Evolutionary conservation across 2,113 vertebrate genomes (phyloP), one percentile per base, ranked within the genome.

Genomic region (Toxotes jaculatrix): DNA sequence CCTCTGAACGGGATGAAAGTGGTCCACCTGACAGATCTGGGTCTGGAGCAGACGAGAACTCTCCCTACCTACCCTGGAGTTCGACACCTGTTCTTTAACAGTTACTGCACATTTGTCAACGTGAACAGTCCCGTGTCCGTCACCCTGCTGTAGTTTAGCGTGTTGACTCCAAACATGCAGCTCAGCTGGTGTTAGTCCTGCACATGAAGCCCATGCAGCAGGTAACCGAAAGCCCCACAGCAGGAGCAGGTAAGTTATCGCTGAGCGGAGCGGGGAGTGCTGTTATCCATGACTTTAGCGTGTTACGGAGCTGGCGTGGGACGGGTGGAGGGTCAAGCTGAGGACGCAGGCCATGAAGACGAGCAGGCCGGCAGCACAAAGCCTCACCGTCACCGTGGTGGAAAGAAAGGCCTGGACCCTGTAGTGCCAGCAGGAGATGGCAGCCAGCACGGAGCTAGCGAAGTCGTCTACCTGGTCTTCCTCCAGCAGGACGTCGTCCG

Each of bases 391-490:
- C 88, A 91, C 91, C 75, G 91, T 88, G 93, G 91, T 87, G 85
- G 95, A 95, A 89, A 96, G 95, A 92, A 96, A 95, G 92, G 94
- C 92, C 92, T 93, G 95, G 90, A 95, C 95, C 65, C 95, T 93
- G 94, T 93, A 92, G 86, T 95, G 95, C 96, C 96, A 97, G 92
- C 95, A 96, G 93, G 96, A 96, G 90, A 97, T 95, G 87, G 95
- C 95, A 5, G 95, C 95, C 89, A 97, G 93, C 93, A 97, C 92
- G n/a, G 95, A 95, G 89, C 94, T 95, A 89, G 95, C 93, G 85
- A 96, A 96, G 91, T 96, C 96, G 1, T 95, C 95, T 96, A 96
- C 96, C 97, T 97, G 96, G 61, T 96, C 95, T 27, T 93, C 95
- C 93, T 95, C 94, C 83, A 94, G 91, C 84, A 95, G 86, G 68